phyloP scores from a whole-genome alignment of 1,140 invertebrate species.

The Globodera ellingtonae region DNA sequence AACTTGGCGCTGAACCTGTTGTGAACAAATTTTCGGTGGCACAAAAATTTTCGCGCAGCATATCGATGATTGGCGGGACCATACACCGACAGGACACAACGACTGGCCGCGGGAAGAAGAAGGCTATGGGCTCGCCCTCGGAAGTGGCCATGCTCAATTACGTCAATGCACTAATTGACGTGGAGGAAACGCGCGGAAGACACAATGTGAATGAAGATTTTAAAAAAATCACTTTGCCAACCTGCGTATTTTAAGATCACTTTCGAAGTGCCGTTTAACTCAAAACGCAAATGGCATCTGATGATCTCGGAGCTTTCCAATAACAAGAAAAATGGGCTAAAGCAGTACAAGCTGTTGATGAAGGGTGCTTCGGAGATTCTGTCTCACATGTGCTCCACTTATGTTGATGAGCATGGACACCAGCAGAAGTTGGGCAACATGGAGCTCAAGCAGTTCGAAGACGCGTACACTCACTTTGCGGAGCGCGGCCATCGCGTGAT shows the following conservation, averaged over 20 bases:
- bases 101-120: conserved; percentile 24
- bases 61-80: not conserved
- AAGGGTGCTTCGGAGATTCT: conserved; percentile 61
- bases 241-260: conserved; percentile 44
- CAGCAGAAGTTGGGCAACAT: conserved; percentile 1
- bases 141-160: conserved; percentile 52
- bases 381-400: conserved; percentile 48
- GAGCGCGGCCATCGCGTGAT: conserved; percentile 53
- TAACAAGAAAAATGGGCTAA: conserved; percentile 31
- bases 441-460: conserved; percentile 43
- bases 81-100: conserved; percentile 16
- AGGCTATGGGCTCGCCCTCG: conserved; percentile 52
- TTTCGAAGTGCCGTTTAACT: conserved; percentile 64
- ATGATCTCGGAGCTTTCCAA: conserved; percentile 42
- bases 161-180: conserved; percentile 33
- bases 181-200: not conserved
- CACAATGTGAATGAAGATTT: not conserved
- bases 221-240: conserved; percentile 11
- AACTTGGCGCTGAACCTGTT: not conserved
- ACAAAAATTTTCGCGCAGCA: not conserved
- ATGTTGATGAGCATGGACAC: conserved; percentile 40
- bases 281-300: conserved; percentile 59
- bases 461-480: conserved; percentile 28
- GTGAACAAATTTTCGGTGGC: conserved; percentile 7
- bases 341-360: conserved; percentile 54